Conservation (phyloP, 2,888 invertebrate genomes). For the Orgyia antiqua region DNA sequence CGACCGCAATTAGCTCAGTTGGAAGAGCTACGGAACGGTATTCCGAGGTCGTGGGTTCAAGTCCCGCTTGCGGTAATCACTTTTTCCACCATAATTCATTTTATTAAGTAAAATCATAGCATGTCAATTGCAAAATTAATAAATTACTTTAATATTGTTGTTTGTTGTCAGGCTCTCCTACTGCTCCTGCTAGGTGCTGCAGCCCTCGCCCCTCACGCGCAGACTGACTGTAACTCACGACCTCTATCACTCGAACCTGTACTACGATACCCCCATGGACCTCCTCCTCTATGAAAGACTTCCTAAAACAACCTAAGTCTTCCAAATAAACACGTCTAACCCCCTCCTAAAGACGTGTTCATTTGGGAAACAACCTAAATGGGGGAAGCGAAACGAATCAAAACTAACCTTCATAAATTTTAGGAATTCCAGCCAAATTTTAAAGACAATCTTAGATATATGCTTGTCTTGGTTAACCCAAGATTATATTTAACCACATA, state of each 20-base stretch:
- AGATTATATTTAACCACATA: constrained; percentile 4
- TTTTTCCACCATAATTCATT: no score
- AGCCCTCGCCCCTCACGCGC: constrained; percentile 91
- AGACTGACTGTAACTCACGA: constrained; percentile 89
- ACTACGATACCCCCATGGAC: constrained; percentile 93
- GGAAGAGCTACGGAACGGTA: no score
- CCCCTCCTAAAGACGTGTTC: constrained; percentile 6
- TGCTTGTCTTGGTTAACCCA: no score
- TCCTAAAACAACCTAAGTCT: constrained; percentile 1
- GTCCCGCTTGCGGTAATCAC: no score
- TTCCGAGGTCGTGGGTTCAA: no score
- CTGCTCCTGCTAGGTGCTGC: constrained; percentile 95
- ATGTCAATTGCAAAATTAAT: no score
- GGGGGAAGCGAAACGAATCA: neutral
- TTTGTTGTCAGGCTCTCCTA: constrained; percentile 82
- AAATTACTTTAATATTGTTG: no score
- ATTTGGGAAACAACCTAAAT: constrained; percentile 1
- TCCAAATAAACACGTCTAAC: constrained; percentile 3
- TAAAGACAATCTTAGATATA: constrained; percentile 15
- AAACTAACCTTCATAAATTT: neutral
- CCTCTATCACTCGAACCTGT: constrained; percentile 90
- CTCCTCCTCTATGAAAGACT: constrained; percentile 84
- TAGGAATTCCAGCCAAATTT: constrained; percentile 5
- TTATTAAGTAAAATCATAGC: no score
- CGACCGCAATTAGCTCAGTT: no score